Percentiles rank a stretch among this genome's conserved stretches.
These are phyloP conservation scores for Rotaria macrura DNA, from an alignment of 2,888 invertebrate species.

Conservation along the genomic window DNA sequence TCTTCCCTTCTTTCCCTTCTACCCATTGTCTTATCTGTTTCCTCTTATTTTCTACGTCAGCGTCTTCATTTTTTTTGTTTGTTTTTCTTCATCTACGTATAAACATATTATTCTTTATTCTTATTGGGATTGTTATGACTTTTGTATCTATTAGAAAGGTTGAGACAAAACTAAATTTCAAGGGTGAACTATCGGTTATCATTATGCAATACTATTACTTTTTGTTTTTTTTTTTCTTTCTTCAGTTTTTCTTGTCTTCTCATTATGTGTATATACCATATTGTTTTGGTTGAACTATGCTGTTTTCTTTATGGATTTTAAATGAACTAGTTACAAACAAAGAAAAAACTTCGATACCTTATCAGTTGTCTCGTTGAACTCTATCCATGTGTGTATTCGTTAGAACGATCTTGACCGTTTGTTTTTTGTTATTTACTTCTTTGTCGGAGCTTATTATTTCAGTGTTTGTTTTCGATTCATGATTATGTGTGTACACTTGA, in stretches of 20 bases:
- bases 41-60: background rate
- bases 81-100: background rate
- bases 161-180: background rate
- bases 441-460: background rate
- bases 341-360: background rate
- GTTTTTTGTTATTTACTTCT: background rate
- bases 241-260: background rate
- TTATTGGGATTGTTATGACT: background rate
- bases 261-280: background rate
- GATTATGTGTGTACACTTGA: background rate
- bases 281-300: background rate
- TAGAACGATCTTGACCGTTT: background rate
- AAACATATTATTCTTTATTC: constrained; percentile 4
- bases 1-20: background rate
- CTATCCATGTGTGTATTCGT: background rate
- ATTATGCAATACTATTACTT: background rate
- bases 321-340: background rate
- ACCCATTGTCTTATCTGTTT: too few relatives aligned
- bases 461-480: background rate
- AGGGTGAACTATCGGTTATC: background rate
- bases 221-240: background rate
- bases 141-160: background rate
- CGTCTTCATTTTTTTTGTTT: background rate
- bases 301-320: background rate
- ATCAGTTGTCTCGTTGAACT: background rate